Evolutionary conservation across 2,113 vertebrate species (phyloP), one percentile per base, ranked within the genome.

Genomic region (Sakesphorus luctuosus): DNA sequence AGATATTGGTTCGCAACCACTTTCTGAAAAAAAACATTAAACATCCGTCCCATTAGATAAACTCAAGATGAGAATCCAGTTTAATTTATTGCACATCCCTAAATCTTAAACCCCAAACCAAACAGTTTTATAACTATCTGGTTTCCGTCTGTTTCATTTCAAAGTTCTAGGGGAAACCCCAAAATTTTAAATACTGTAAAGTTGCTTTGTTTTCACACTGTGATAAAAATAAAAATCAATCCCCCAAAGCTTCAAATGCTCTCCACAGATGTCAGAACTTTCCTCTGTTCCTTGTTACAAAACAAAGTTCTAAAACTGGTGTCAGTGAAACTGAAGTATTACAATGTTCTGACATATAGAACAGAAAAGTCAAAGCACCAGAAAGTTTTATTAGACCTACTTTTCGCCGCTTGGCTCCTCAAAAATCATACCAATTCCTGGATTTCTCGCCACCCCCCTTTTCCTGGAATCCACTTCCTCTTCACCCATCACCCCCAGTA

Each of bases 391-490:
- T 97, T 93, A 97, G 94, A 98, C 97, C 94, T 98, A 98, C 98
- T 98, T 97, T 98, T 98, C 92, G 82, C 14, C 0, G 26, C 93
- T 96, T 97, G 97, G 96, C 96, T 98, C 93, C 96, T 98, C 95
- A 95, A 67, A 91, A 68, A 40, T 17, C 35, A 93, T 76, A 68
- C 84, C 95, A 96, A 94, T 91, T 72, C 95, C 98, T 97, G 97
- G 97, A 95, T 96, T 96, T 97, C 95, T 98, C 33, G 11, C 96
- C 94, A 87, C 49, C 84, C n/a, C 72, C 80, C 73, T 35, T 58
- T 52, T 91, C 90, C 91, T 85, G 86, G 96, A 97, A 95, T 95
- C 95, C 53, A 96, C 98, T 98, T 99, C 98, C 98, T 98, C 96
- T 97, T 98, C 96, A 98, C 96, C 98, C 98, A 97, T 98, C 97